phyloP scores from a whole-genome alignment of 1,140 invertebrate species.

The Heliconius melpomene region DNA sequence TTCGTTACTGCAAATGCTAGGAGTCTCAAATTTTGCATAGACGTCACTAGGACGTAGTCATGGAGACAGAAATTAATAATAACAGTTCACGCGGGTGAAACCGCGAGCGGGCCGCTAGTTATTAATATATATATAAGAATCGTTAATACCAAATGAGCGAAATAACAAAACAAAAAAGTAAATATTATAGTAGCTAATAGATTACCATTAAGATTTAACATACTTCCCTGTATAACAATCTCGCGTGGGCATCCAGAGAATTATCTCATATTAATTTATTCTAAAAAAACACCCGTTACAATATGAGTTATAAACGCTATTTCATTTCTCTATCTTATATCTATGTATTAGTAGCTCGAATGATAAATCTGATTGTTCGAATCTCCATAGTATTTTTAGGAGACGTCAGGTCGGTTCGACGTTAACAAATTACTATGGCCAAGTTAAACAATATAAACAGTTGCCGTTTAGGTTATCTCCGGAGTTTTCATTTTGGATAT shows the following conservation, averaged over 20 bases:
- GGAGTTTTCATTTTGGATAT: slow-evolving; percentile 77
- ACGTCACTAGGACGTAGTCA: no score
- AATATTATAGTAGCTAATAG: background rate
- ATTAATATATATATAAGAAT: no score
- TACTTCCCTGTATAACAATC: background rate
- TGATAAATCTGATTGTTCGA: slow-evolving; percentile 70
- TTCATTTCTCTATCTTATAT: slow-evolving; percentile 6
- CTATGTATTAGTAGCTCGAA: slow-evolving; percentile 30
- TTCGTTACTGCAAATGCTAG: no score
- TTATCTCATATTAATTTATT: slow-evolving; percentile 12
- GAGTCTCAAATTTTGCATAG: no score
- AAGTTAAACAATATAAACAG: slow-evolving; percentile 78
- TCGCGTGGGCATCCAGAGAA: background rate
- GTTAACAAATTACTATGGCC: slow-evolving; percentile 76
- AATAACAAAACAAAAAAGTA: background rate
- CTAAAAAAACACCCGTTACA: background rate
- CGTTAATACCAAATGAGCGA: background rate
- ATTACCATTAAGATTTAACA: background rate
- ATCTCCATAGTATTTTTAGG: slow-evolving; percentile 71
- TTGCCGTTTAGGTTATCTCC: slow-evolving; percentile 78
- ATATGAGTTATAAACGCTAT: slow-evolving; percentile 10
- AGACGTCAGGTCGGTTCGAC: slow-evolving; percentile 46
- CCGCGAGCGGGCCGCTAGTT: no score
- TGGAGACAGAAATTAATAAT: no score
- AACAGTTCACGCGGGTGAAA: no score